Conservation (phyloP, 2,113 vertebrate species). For the Myrmophylax atrothorax region DNA sequence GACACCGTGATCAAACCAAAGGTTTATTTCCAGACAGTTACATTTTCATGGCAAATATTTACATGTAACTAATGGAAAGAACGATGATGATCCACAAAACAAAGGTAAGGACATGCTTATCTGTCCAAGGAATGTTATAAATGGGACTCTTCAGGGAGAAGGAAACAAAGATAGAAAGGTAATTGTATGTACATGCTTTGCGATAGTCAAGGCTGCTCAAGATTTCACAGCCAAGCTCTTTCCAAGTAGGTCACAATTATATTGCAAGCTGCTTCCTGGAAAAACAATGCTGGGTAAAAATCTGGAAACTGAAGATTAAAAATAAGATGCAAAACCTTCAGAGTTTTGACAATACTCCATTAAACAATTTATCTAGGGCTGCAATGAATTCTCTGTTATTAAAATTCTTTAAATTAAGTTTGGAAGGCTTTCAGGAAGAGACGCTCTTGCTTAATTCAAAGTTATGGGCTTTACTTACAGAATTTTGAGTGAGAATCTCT, state of each 20-base stretch:
- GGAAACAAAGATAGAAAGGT: neutral
- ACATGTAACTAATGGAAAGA: neutral
- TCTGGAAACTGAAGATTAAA: neutral
- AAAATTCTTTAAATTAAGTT: neutral
- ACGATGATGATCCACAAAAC: neutral
- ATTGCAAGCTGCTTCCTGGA: neutral
- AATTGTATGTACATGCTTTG: neutral
- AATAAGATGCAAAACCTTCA: neutral
- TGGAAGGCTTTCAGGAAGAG: constrained; percentile 3
- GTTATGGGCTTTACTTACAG: constrained; percentile 17
- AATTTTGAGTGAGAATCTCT: constrained; percentile 15
- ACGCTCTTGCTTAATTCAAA: neutral
- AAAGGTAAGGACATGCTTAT: rapidly evolving
- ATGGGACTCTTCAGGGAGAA: neutral
- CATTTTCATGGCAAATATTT: neutral
- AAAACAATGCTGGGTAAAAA: neutral
- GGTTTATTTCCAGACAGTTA: neutral
- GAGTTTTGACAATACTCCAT: neutral
- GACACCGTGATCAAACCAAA: neutral
- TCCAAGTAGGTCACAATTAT: neutral
- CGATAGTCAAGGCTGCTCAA: neutral
- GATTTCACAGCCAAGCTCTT: neutral
- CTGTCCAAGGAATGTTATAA: neutral
- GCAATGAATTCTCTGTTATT: neutral
- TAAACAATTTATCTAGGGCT: neutral